phyloP scores from a whole-genome alignment of 2,797 vertebrate species.

The Balearica regulorum region DNA sequence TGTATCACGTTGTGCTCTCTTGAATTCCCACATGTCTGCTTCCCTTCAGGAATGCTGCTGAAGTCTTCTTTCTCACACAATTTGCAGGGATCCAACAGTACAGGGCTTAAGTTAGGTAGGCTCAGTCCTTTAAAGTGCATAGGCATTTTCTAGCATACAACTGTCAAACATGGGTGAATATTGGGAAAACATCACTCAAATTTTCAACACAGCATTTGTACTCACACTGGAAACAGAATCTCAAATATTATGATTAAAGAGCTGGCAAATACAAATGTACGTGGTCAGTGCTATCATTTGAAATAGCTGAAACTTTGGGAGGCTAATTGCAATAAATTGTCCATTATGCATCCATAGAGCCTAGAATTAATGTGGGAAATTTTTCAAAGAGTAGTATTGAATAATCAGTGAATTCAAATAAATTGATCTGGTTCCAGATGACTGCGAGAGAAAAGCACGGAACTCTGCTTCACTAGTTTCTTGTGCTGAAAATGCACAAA shows the following conservation, averaged over 20 bases:
- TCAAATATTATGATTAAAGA: not conserved
- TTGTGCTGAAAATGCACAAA: not conserved
- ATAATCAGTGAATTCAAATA: not conserved
- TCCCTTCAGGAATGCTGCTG: not conserved
- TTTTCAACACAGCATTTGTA: not conserved
- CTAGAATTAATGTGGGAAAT: not conserved
- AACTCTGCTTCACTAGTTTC: not conserved
- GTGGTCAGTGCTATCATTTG: not conserved
- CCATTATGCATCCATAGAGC: not conserved
- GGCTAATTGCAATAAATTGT: not conserved
- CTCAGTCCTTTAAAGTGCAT: not conserved
- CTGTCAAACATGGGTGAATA: not conserved
- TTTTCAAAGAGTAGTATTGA: not conserved
- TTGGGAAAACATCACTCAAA: not conserved
- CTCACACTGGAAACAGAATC: not conserved
- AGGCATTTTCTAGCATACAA: not conserved
- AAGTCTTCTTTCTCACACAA: not conserved
- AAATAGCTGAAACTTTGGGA: not conserved
- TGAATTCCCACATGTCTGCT: not conserved
- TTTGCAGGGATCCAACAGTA: not conserved
- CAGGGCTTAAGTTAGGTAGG: not conserved
- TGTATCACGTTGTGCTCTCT: not conserved
- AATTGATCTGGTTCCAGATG: not conserved
- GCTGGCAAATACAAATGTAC: not conserved
- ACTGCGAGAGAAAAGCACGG: not conserved